phyloP scores from a whole-genome alignment of 2,888 invertebrate genomes.

The Amphipyra tragopoginis region DNA sequence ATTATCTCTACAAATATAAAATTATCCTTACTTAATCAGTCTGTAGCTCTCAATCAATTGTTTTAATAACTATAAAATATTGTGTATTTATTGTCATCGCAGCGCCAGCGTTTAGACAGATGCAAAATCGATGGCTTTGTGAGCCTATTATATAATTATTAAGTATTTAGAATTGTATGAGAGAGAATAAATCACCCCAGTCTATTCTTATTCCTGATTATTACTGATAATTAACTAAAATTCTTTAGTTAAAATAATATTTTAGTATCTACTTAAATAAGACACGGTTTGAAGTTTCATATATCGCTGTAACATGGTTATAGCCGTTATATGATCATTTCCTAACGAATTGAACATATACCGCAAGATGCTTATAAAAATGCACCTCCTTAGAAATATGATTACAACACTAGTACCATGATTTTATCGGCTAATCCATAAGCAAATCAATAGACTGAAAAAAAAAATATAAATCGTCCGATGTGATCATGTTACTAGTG shows the following conservation, averaged over 20 bases:
- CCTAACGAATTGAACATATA: no score
- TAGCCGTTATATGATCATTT: no score
- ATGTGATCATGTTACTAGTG: no score
- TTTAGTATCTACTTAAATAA: constrained; percentile 7
- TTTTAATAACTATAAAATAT: constrained; percentile 8
- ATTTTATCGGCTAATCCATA: no score
- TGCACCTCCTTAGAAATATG: no score
- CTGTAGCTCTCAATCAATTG: constrained; percentile 29
- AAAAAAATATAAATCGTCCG: no score
- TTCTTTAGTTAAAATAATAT: constrained; percentile 2
- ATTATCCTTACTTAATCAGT: constrained; percentile 2
- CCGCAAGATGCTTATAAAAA: no score
- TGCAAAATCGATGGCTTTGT: constrained; percentile 24
- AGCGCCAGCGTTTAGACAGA: constrained; percentile 6
- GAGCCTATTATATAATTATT: constrained; percentile 10
- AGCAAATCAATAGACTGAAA: no score
- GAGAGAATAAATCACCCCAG: constrained; percentile 18
- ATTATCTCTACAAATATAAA: not conserved
- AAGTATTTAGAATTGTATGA: constrained; percentile 17
- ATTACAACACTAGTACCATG: no score
- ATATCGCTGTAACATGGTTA: no score
- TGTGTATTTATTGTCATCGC: constrained; percentile 6
- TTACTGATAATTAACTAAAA: constrained; percentile 6
- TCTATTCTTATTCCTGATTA: constrained; percentile 15
- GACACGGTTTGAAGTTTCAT: constrained; percentile 7